phyloP scores from a whole-genome alignment of 2,888 invertebrate genomes.

The Callimorpha dominula region DNA sequence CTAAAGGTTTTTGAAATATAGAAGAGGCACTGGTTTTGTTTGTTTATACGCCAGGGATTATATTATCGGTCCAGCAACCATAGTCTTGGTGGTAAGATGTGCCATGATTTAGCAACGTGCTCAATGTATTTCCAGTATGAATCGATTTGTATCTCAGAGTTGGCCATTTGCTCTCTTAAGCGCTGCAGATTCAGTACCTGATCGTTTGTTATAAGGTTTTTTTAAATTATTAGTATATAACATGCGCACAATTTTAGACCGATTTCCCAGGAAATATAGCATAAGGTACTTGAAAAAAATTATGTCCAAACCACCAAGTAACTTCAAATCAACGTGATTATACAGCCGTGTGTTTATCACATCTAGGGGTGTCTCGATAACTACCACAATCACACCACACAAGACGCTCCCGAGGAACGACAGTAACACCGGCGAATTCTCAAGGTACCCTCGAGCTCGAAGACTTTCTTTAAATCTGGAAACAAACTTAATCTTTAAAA shows the following conservation, averaged over 20 bases:
- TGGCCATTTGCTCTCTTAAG: neutral
- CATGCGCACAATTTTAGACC: neutral
- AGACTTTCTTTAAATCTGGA: conserved; percentile 76
- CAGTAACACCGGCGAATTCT: conserved; percentile 86
- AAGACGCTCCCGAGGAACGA: conserved; percentile 91
- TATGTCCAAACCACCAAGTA: conserved; percentile 11
- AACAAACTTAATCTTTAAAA: conserved; percentile 41
- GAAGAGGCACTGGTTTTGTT: neutral
- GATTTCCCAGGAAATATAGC: neutral
- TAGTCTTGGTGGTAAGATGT: neutral
- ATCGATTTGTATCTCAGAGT: neutral
- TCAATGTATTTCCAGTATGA: neutral
- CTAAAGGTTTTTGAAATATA: neutral
- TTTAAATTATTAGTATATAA: neutral
- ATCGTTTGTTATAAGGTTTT: neutral
- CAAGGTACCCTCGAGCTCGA: conserved; percentile 67
- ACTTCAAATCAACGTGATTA: conserved; percentile 87
- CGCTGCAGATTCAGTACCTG: neutral
- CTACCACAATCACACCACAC: conserved; percentile 91
- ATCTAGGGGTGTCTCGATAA: conserved; percentile 95
- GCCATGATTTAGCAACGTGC: too few species aligned
- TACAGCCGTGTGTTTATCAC: conserved; percentile 94
- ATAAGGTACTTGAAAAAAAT: neutral
- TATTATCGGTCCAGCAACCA: neutral
- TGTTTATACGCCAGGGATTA: too few species aligned